Evolutionary conservation across 1,140 invertebrate genomes (phyloP), one percentile per base, ranked within the genome.

Genomic region (Belonocnema kinseyi): DNA sequence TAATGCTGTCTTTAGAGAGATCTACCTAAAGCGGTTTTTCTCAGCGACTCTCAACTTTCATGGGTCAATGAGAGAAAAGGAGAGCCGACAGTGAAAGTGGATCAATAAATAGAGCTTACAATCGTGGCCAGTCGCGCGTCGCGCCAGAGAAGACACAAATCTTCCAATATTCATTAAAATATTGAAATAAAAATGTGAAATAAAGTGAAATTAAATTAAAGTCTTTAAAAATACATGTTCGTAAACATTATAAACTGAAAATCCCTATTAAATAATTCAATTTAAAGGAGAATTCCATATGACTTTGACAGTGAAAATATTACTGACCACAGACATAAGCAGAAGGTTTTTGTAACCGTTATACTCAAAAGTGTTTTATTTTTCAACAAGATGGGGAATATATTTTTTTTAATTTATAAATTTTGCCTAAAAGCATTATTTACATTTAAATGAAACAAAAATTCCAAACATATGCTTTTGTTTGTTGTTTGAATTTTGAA

Each of bases 81-180:
- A 46, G 76, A 56, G 26, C 26, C 26, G 56, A 82, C 77, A 85
- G 89, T 89, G 89, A 90, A 90, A 90, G 88, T 89, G 85, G 89
- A 90, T 90, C 89, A 89, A 90, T 90, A 90, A 89, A 90, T 90
- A 90, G 79, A 76, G 80, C 75, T 33, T 72, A 75, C 82, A 82
- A 72, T 76, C 76, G 82, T 78, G 73, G 66, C 50, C 80, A 79
- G 77, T 72, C 75, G 21, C 77, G 75, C 78, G 82, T 73, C 75
- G 77, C 74, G 74, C 81, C 73, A 83, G 75, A 83, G n/a, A 19
- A 54, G 17, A 17, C 16, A n/a, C 52, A 17, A 54, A 16, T 54
- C 17, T 14, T n/a, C n/a, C 0, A 54, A 54, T 8, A 19, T 19
- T n/a, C 1, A 16, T 19, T n/a, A 54, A 54, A 54, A 54, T 54